Conservation (phyloP, 1,140 invertebrate species). For the Drosophila santomea region DNA sequence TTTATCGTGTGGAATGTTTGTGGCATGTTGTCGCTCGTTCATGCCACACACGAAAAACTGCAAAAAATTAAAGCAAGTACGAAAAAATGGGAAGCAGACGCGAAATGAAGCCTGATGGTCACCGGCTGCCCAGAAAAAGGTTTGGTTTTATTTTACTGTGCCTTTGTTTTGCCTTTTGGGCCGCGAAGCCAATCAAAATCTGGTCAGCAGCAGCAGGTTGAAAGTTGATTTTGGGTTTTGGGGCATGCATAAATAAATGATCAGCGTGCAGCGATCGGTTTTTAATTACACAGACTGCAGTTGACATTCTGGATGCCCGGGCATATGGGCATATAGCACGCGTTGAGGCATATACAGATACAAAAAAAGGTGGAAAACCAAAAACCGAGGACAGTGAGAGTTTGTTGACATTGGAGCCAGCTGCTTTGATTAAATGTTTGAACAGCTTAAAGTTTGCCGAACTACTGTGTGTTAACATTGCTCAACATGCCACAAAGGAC, state of each 20-base stretch:
- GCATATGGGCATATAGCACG: constrained; percentile 79
- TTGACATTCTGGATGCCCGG: constrained; percentile 27
- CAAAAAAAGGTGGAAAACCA: background rate
- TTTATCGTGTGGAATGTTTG: constrained; percentile 63
- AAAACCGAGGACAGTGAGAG: constrained; percentile 22
- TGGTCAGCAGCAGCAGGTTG: constrained; percentile 54
- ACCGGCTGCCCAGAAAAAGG: constrained; percentile 53
- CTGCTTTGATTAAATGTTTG: constrained; percentile 45
- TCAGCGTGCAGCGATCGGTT: constrained; percentile 63
- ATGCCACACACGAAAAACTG: constrained; percentile 27
- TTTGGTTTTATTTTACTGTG: constrained; percentile 35
- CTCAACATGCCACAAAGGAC: constrained; percentile 71
- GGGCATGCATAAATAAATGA: constrained; percentile 68
- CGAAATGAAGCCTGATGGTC: constrained; percentile 59
- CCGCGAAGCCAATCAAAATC: constrained; percentile 82
- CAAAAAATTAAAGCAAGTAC: constrained; percentile 39
- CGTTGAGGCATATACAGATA: constrained; percentile 47
- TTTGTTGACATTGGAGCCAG: constrained; percentile 66
- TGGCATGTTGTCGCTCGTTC: constrained; percentile 45
- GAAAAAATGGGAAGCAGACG: constrained; percentile 50
- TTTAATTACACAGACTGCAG: constrained; percentile 71
- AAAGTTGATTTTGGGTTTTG: constrained; percentile 46
- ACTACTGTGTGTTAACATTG: constrained; percentile 68
- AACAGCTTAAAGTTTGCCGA: constrained; percentile 67
- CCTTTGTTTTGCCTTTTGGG: constrained; percentile 29